Base-by-base conservation (phyloP, 1,140 invertebrate genomes). In the Caenorhabditis briggsae region DNA sequence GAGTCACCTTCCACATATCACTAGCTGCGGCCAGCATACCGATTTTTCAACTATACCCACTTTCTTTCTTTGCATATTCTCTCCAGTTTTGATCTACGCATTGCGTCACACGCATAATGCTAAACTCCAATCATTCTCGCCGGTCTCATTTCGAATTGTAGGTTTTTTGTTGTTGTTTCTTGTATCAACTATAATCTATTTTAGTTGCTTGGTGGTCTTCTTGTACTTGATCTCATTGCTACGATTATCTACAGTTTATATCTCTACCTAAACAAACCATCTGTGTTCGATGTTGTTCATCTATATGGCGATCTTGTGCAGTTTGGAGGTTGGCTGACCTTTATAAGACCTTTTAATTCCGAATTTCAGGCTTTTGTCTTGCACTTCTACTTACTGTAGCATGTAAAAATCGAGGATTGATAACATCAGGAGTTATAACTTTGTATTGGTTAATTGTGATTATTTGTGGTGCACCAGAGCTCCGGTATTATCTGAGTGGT, bases 391-490 rank as follows among this genome's bases (percentile, higher is more conserved):
- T 97, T 86, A 93, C 96, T 88, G 93, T 95, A 85, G 95, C 95
- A 88, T 96, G 97, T 92, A 95, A 95, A 91, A 96, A 95, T 92
- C 94, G 95, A 94, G 97, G 96, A 41, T 93, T 97, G 87, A 93
- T 95, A 89, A 95, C 96, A 14, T 97, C 96, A n/a, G 96, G 96
- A 25, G 94, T 96, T 65, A 93, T 96, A 89, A 97, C 97, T 92
- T 93, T 96, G 56, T 98, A 97, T 93, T 98, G 96, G 96, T 94
- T 96, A 43, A 91, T 96, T 5, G 91, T 96, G 64, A 92, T 93
- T 6, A 14, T 97, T 43, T 78, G 70, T 50, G 70, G 70, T 18
- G 41, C 50, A 1, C 70, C 70, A 12, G 70, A 78, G 46, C 20
- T 78, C 2, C 25, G 70, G 20, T 78, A 50, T 25, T 78, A 78